These are phyloP conservation scores for Ectobius pallidus DNA, from an alignment of 2,888 invertebrate species.

Conservation along the genomic window DNA sequence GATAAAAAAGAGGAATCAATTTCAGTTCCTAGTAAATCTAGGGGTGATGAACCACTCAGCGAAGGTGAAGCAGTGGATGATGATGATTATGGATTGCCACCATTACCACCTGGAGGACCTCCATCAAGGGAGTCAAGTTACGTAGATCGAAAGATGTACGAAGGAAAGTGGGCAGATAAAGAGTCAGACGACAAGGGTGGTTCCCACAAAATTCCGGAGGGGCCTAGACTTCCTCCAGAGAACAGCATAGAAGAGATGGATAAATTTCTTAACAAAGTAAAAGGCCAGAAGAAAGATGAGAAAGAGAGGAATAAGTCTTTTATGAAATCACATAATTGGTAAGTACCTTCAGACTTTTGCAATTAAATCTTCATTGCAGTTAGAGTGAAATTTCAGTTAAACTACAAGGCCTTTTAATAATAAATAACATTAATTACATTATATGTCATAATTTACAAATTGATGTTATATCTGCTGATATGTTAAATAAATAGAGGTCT, in stretches of 20 bases:
- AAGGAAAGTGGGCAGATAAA: slow-evolving; percentile 70
- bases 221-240: slow-evolving; percentile 38
- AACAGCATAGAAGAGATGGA: slow-evolving; percentile 61
- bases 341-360: too few relatives aligned
- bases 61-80: slow-evolving; percentile 66
- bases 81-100: slow-evolving; percentile 48
- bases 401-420: too few relatives aligned
- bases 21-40: slow-evolving; percentile 50
- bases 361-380: too few relatives aligned
- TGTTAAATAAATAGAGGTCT: too few relatives aligned
- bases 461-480: too few relatives aligned
- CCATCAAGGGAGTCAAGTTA: slow-evolving; percentile 51
- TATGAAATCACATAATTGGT: slow-evolving; percentile 30
- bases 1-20: slow-evolving; percentile 45
- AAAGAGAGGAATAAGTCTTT: slow-evolving; percentile 55
- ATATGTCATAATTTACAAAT: too few relatives aligned
- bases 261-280: slow-evolving; percentile 61
- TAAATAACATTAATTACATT: too few relatives aligned
- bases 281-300: slow-evolving; percentile 64
- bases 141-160: slow-evolving; percentile 68
- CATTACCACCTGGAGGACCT: slow-evolving; percentile 36
- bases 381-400: too few relatives aligned
- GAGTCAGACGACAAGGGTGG: slow-evolving; percentile 53
- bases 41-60: slow-evolving; percentile 61
- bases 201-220: slow-evolving; percentile 37